phyloP scores from a whole-genome alignment of 92 coral and sea anemone species.

The Porites cylindrica region DNA sequence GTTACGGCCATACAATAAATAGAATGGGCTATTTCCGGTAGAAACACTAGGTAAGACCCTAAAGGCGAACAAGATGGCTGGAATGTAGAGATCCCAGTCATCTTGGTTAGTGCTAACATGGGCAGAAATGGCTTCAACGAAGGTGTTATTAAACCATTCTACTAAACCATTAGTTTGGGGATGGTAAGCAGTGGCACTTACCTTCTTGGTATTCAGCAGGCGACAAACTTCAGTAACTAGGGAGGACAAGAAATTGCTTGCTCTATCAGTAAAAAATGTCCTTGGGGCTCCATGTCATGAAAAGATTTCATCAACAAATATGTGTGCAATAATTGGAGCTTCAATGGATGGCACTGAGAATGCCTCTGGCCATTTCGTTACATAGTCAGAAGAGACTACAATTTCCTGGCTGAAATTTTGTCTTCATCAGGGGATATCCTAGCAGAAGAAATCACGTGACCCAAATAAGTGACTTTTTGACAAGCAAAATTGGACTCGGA shows the following conservation, averaged over 20 bases:
- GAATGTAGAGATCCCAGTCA: constrained; percentile 58
- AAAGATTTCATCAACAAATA: constrained; percentile 36
- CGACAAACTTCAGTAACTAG: constrained; percentile 65
- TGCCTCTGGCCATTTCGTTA: constrained; percentile 62
- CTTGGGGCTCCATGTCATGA: constrained; percentile 66
- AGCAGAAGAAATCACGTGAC: constrained; percentile 57
- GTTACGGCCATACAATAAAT: constrained; percentile 36
- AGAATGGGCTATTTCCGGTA: constrained; percentile 56
- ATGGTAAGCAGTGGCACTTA: constrained; percentile 71
- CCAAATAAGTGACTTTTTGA: constrained; percentile 55
- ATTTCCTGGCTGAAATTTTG: constrained; percentile 57
- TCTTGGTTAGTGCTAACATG: constrained; percentile 44
- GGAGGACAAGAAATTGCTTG: constrained; percentile 43
- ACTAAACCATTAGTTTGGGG: constrained; percentile 56
- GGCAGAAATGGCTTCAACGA: constrained; percentile 42
- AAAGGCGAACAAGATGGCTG: constrained; percentile 42
- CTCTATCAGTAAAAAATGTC: constrained; percentile 56
- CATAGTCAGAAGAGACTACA: background rate
- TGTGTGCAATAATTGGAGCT: constrained; percentile 18
- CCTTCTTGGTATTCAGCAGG: constrained; percentile 60
- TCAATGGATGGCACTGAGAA: constrained; percentile 41
- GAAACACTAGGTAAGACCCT: constrained; percentile 34
- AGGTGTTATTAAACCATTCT: constrained; percentile 45
- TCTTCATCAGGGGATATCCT: constrained; percentile 67
- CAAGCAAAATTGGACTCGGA: background rate